Percentiles rank a stretch among this genome's conserved stretches.
Evolutionary conservation across 1,140 invertebrate species (phyloP).

Genomic region (Drosophila arawakana): DNA sequence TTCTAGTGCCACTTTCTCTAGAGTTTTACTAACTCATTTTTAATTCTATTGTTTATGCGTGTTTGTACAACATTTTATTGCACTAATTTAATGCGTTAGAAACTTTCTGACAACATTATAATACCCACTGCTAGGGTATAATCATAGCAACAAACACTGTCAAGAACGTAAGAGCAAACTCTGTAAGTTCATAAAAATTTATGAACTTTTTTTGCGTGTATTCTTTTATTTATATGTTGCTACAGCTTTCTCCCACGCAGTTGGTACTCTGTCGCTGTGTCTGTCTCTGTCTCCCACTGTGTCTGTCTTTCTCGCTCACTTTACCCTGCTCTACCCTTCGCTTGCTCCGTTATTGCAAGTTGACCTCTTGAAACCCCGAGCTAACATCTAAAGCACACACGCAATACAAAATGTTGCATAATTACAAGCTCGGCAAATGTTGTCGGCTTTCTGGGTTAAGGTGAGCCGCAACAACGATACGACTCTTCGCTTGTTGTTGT

Average conservation of each 20-base stretch:
- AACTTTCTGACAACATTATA: not conserved
- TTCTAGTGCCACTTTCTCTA: too few species aligned
- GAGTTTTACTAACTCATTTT: too few species aligned
- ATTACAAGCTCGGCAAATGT: conserved; percentile 48
- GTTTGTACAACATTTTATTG: too few species aligned
- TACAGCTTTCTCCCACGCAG: not conserved
- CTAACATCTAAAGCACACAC: not conserved
- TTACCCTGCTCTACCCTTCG: conserved; percentile 10
- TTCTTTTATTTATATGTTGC: conserved; percentile 53
- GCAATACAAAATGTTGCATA: conserved; percentile 71
- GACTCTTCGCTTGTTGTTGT: not conserved
- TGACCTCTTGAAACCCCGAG: not conserved
- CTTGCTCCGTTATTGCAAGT: conserved; percentile 58
- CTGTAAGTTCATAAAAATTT: conserved; percentile 71
- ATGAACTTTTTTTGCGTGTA: conserved; percentile 57
- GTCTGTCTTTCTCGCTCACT: not conserved
- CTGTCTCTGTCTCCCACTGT: conserved; percentile 9
- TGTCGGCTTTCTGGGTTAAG: conserved; percentile 55
- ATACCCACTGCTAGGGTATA: not conserved
- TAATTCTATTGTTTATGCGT: too few species aligned
- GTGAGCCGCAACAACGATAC: conserved; percentile 35
- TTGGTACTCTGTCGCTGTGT: not conserved
- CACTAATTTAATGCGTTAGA: too few species aligned
- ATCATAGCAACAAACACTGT: conserved; percentile 2
- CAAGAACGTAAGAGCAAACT: not conserved